phyloP scores from a whole-genome alignment of 1,140 invertebrate genomes.

The Tetramorium simillimum region DNA sequence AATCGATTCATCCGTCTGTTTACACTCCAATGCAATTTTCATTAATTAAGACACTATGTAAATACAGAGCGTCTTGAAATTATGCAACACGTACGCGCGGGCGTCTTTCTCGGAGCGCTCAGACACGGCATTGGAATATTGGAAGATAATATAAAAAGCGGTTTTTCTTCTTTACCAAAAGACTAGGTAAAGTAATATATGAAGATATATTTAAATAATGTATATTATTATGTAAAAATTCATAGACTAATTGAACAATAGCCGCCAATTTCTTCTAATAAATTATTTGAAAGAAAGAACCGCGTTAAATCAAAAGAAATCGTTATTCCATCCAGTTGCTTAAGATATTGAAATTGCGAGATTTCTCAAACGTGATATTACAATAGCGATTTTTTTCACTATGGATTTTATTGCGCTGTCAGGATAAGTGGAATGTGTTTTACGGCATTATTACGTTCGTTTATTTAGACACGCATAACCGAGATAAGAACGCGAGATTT shows the following conservation, averaged over 20 bases:
- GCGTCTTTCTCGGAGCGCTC: background rate
- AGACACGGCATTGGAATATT: background rate
- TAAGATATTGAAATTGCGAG: background rate
- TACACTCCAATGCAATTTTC: constrained; percentile 66
- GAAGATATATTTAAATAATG: background rate
- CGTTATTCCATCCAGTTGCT: background rate
- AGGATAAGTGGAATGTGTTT: constrained; percentile 25
- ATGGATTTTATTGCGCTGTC: constrained; percentile 22
- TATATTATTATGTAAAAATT: background rate
- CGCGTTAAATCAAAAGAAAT: background rate
- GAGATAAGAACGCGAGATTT: constrained; percentile 56
- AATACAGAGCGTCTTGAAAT: constrained; percentile 61
- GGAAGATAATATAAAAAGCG: background rate
- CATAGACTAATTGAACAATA: background rate
- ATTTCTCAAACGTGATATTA: background rate
- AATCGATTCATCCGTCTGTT: constrained; percentile 64
- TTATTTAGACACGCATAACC: constrained; percentile 28
- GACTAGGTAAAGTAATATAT: background rate
- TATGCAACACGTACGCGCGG: constrained; percentile 59
- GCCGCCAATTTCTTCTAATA: background rate
- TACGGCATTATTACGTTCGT: constrained; percentile 27
- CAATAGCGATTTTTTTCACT: constrained; percentile 25
- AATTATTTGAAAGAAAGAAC: background rate
- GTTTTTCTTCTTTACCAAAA: background rate
- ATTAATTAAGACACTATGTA: constrained; percentile 66